A percentile compares a stretch with the other conserved stretches of the same genome.
Evolutionary conservation across 2,888 invertebrate species (phyloP).

Genomic region (Pollenia labialis): DNA sequence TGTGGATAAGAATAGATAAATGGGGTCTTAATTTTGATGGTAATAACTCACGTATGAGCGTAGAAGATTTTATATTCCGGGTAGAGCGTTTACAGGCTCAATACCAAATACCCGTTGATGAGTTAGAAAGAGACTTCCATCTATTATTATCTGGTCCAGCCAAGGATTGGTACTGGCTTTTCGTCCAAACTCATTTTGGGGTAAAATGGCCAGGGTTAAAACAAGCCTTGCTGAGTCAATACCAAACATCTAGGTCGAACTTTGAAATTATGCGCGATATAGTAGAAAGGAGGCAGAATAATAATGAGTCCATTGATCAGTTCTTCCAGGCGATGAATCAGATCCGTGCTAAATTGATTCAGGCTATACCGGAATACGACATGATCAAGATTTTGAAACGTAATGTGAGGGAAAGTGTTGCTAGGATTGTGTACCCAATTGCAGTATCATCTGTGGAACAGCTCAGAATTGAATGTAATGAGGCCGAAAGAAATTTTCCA

Average conservation of each 20-base stretch:
- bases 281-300: conserved; percentile 39
- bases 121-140: conserved; percentile 45
- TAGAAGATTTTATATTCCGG: conserved; percentile 55
- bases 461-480: conserved; percentile 27
- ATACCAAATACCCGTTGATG: conserved; percentile 14
- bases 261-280: conserved; percentile 51
- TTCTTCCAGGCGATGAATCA: conserved; percentile 26
- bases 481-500: conserved; percentile 19
- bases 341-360: conserved; percentile 1
- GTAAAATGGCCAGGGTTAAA: conserved; percentile 44
- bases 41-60: background rate
- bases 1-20: conserved; percentile 41
- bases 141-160: conserved; percentile 27
- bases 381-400: conserved; percentile 12
- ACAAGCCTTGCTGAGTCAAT: conserved; percentile 32
- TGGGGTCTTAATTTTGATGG: conserved; percentile 51
- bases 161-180: conserved; percentile 57
- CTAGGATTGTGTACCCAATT: conserved; percentile 25
- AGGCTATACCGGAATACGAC: conserved; percentile 10
- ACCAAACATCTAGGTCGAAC: conserved; percentile 20
- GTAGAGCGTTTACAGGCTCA: conserved; percentile 37
- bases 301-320: conserved; percentile 27
- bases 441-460: conserved; percentile 17
- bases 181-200: conserved; percentile 9
- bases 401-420: conserved; percentile 9